These are phyloP conservation scores for Dermochelys coriacea DNA, from an alignment of 2,797 vertebrate species.

Conservation along the genomic window DNA sequence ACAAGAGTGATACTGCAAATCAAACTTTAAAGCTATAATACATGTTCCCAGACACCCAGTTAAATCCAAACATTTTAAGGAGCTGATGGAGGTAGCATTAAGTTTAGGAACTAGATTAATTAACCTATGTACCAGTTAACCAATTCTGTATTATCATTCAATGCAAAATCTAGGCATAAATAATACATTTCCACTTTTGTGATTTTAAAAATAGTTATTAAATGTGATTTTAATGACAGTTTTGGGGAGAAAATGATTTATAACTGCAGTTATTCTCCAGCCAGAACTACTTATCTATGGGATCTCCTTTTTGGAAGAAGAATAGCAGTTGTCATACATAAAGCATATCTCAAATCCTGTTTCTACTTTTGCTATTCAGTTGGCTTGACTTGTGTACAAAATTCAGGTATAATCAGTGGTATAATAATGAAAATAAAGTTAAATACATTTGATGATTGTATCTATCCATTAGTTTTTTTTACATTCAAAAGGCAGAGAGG, in stretches of 20 bases:
- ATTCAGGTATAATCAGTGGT: accelerated
- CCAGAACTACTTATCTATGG: not conserved
- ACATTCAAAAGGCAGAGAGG: not conserved
- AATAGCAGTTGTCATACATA: not conserved
- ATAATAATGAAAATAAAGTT: not conserved
- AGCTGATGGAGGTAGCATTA: constrained; percentile 35
- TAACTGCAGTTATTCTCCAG: not conserved
- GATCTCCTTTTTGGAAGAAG: not conserved
- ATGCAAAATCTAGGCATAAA: not conserved
- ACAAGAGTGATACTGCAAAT: constrained; percentile 75
- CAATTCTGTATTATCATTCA: not conserved
- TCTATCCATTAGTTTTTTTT: not conserved
- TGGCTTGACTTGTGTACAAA: not conserved
- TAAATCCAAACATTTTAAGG: constrained; percentile 67
- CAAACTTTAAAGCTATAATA: constrained; percentile 79
- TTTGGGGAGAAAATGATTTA: not conserved
- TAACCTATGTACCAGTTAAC: not conserved
- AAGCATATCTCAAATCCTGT: not conserved
- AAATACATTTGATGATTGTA: not conserved
- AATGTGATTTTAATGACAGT: accelerated
- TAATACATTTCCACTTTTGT: not conserved
- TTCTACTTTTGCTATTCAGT: not conserved
- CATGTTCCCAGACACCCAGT: constrained; percentile 61
- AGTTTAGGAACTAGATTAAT: constrained; percentile 59
- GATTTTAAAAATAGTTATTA: not conserved